Evolutionary conservation across 2,888 invertebrate species (phyloP), one percentile per base, ranked within the genome.

Genomic region (Drosophila cognata): DNA sequence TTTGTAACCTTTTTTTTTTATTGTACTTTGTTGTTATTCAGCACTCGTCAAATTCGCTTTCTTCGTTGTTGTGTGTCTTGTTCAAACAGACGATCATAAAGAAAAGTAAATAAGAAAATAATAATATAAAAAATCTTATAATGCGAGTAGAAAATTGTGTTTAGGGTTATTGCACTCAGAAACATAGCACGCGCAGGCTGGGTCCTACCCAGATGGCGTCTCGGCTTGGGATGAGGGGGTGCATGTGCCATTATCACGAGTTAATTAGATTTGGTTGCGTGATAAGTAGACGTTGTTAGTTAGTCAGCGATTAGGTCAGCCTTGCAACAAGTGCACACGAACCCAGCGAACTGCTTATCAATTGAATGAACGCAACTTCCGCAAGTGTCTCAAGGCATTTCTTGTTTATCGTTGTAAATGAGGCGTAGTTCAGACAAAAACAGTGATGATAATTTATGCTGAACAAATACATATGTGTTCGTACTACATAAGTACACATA

Each of bases 141-240:
- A 52, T 55, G 51, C 58, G 46, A 46, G 61, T 62, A 64, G 43
- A 41, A 65, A 71, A 77, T 57, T 51, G 60, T 60, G 33, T 62
- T 76, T 77, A 80, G 80, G 83, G 88, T 82, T 81, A 83, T 70
- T 87, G 87, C 87, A 82, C 86, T 64, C 52, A 60, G 13, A 46
- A 68, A 33, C 57, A 29, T 21, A 21, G 63, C 55, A 80, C 63
- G 72, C 41, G 71, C 52, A 1, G 21, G 13, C 16, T 25, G 51
- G 5, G 28, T 6, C 21, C 7, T 6, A 16, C 2, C 1, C 43
- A 50, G 56, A 29, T 36, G 56, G 28, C 8, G 58, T 41, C 29
- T 41, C 18, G 18, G 2, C 18, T 38, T 8, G 41, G 43, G 13
- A 4, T 4, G 31, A 38, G 68, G 31, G 35, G 68, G 57, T 48